Evolutionary conservation across 2,113 vertebrate species (phyloP).

Genomic region (Vicugna pacos): DNA sequence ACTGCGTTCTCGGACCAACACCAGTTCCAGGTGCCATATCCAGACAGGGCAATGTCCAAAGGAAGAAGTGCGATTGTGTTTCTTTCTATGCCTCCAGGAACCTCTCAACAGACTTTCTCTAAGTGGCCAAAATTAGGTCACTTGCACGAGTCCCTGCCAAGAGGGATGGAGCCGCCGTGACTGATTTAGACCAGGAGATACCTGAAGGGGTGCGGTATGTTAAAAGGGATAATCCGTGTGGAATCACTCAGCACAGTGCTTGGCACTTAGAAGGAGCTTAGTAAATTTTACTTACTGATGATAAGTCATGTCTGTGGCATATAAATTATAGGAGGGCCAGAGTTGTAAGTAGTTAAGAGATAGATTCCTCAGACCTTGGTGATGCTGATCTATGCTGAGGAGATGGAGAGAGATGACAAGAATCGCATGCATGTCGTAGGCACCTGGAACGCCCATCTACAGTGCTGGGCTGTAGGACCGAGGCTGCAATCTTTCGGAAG

Average conservation of each 20-base stretch:
- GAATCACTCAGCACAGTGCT: background rate
- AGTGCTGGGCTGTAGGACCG: background rate
- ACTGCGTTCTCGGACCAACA: background rate
- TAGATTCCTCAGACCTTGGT: background rate
- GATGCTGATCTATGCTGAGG: background rate
- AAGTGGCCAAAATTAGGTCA: background rate
- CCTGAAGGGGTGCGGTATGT: background rate
- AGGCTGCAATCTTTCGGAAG: background rate
- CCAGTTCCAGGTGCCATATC: background rate
- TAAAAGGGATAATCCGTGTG: background rate
- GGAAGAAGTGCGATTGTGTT: background rate
- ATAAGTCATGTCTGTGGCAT: background rate
- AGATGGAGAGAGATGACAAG: background rate
- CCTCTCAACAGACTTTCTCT: background rate
- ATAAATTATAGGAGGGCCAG: background rate
- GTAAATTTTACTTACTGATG: background rate
- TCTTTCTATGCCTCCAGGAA: background rate
- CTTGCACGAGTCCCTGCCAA: background rate
- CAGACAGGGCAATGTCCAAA: background rate
- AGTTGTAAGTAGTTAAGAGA: background rate
- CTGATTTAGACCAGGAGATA: background rate
- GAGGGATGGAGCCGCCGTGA: background rate
- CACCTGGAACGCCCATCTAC: background rate
- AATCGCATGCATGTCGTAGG: background rate
- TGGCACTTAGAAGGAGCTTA: conserved; percentile 6